Evolutionary conservation across 2,797 vertebrate genomes (phyloP).

Genomic region (Myotis daubentonii): DNA sequence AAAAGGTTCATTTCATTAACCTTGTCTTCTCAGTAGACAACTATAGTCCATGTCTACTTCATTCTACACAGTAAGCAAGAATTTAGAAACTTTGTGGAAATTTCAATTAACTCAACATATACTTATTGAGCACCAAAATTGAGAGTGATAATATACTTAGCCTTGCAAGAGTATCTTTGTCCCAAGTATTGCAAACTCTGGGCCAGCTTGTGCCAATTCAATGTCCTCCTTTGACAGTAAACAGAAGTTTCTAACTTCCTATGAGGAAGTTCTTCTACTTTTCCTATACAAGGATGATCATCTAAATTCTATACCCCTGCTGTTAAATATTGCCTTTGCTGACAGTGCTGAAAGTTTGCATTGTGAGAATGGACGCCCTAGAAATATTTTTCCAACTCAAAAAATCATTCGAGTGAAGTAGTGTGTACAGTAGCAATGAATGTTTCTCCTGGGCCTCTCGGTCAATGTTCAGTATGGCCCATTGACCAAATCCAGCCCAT

Average conservation of each 20-base stretch:
- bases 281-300: background rate
- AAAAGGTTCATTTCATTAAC: conserved; percentile 62
- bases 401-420: background rate
- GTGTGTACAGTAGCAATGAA: background rate
- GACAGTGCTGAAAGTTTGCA: background rate
- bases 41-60: conserved; percentile 32
- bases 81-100: conserved; percentile 13
- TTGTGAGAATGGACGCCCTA: background rate
- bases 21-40: conserved; percentile 36
- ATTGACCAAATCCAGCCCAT: background rate
- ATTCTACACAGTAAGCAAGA: conserved; percentile 48
- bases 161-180: background rate
- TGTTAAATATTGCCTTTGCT: background rate
- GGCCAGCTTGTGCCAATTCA: background rate
- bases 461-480: background rate
- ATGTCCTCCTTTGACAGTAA: background rate
- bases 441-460: background rate
- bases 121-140: conserved; percentile 36
- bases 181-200: background rate
- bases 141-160: background rate
- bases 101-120: conserved; percentile 12
- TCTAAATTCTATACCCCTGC: background rate
- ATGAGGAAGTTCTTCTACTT: background rate
- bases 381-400: conserved; percentile 29
- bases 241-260: background rate